Base-by-base conservation (phyloP, 2,888 invertebrate genomes). In the Germaria angustata region DNA sequence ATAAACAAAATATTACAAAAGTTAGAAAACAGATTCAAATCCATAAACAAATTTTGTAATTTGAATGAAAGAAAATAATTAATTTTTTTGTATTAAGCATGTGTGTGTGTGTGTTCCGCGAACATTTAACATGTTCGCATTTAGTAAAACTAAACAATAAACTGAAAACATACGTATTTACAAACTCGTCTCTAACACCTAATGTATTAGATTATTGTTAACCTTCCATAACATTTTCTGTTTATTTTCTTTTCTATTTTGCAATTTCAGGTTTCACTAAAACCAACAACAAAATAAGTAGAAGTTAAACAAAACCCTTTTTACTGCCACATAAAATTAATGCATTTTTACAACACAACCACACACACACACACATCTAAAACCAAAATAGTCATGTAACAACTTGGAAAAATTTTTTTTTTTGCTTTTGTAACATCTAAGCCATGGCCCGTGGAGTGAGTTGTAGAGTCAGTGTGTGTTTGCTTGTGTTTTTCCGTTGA, bases 301-400 rank as follows among this genome's bases (percentile, higher is more conserved):
- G n/a, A 68, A 39, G 53, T 28, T 28, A 41, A 68, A 53, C 9
- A 41, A 69, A 78, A 71, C 69, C 78, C 69, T 78, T 69, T 77
- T 71, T 55, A 63, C 46, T 53, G 78, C 39, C 69, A 24, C 63
- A 71, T 63, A 71, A 77, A 63, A 28, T 78, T 71, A 39, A 78
- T 63, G 55, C 36, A 71, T 78, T 46, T 49, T 44, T 63, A 71
- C 69, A 78, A 28, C 49, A 32, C 9, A 36, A 9, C 15, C 20
- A 20, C 57, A 57, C 22, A 11, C 51, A 51, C 39, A n/a, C 36
- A 17, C 39, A 49, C n/a, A 39, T 17, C 8, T 11, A 41, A 22
- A 13, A 1, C 59, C 34, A 49, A 65, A 34, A 34, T 9, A 36
- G 28, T 39, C 57, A 13, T 75, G 44, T 41, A 77, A 61, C 34